Percentiles rank a stretch among this genome's conserved stretches.
Conservation (phyloP, 53 echinoderm and acorn worm species). For the Zoroaster sp. region DNA sequence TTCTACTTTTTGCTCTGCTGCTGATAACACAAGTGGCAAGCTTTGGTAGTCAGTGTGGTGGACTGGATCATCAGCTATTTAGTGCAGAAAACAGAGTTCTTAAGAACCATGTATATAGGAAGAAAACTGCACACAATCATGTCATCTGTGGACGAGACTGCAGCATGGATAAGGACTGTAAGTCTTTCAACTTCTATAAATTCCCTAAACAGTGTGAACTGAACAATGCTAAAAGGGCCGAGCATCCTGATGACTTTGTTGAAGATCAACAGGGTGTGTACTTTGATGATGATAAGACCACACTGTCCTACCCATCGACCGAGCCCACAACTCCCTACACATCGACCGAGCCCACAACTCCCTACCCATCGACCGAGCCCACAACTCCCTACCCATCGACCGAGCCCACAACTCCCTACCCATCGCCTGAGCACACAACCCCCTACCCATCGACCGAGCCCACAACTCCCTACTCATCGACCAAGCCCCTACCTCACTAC, state of each 20-base stretch:
- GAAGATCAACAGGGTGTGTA: neutral
- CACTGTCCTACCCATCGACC: neutral
- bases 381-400: no score
- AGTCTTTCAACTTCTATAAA: neutral
- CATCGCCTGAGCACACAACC: no score
- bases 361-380: no score
- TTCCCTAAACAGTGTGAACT: neutral
- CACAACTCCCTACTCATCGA: neutral
- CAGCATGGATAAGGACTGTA: neutral
- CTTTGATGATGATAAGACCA: neutral
- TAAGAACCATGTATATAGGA: neutral
- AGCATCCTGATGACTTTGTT: neutral
- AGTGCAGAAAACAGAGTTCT: neutral
- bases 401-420: no score
- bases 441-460: no score
- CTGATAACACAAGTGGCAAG: neutral
- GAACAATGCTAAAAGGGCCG: neutral
- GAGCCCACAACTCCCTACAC: neutral
- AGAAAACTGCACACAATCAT: neutral
- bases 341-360: no score
- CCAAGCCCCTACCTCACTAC: neutral
- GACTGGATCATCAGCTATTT: neutral
- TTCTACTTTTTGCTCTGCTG: neutral
- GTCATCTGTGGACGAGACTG: neutral
- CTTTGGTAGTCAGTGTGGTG: neutral